Percentiles rank a stretch among this genome's conserved stretches.
These are phyloP conservation scores for Theretra japonica DNA, from an alignment of 2,888 invertebrate species.

Conservation along the genomic window DNA sequence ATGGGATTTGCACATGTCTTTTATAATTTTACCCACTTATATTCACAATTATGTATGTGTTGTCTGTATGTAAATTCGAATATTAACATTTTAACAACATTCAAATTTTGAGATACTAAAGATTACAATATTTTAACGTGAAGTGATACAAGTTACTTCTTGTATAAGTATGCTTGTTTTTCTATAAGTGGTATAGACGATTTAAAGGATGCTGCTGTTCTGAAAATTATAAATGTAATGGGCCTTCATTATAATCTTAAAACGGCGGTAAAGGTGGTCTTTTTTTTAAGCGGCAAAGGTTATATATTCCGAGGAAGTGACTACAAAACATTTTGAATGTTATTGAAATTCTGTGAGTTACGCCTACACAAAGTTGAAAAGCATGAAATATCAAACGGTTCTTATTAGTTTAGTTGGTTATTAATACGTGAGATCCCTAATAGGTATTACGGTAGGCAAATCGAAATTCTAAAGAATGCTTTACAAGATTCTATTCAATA, in stretches of 20 bases:
- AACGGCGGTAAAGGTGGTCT: no score
- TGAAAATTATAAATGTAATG: neutral
- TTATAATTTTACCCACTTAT: slow-evolving; percentile 21
- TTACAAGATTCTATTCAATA: slow-evolving; percentile 64
- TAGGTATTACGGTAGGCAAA: slow-evolving; percentile 54
- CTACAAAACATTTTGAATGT: no score
- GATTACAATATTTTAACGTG: neutral
- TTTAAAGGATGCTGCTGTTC: no score
- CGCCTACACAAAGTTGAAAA: no score
- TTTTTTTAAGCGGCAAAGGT: no score
- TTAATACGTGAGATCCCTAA: slow-evolving; percentile 29
- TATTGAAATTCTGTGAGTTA: no score
- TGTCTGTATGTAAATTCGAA: neutral
- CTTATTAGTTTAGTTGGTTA: no score
- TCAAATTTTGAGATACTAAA: neutral
- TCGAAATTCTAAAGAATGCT: slow-evolving; percentile 60
- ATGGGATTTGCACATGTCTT: slow-evolving; percentile 34
- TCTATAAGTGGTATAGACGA: no score
- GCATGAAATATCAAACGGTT: no score
- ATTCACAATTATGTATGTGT: slow-evolving; percentile 19
- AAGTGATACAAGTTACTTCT: neutral
- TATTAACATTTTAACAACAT: slow-evolving; percentile 6
- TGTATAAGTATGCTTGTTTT: no score
- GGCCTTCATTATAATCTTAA: no score
- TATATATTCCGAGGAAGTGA: no score